These are phyloP conservation scores for Acrocyrtus sp. DNA, from an alignment of 2,888 invertebrate genomes.

Conservation along the genomic window DNA sequence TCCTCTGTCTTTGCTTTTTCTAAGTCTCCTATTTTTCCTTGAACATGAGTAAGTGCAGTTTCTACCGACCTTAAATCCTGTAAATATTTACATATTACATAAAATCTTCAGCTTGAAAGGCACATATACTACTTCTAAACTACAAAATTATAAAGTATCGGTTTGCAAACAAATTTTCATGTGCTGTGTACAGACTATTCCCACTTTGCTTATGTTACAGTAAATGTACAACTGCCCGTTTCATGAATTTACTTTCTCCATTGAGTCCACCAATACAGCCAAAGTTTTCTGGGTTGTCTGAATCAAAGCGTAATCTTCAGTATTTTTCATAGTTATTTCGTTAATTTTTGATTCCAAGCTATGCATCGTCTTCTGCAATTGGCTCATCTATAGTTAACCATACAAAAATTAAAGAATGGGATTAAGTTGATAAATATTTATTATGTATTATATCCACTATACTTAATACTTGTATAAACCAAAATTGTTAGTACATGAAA, in stretches of 20 bases:
- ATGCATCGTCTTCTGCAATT: slow-evolving; percentile 52
- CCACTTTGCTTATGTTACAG: not conserved
- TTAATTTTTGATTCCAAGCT: slow-evolving; percentile 48
- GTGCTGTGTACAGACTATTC: not conserved
- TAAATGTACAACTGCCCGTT: not conserved
- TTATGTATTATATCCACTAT: no score
- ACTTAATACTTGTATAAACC: no score
- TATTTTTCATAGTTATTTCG: slow-evolving; percentile 40
- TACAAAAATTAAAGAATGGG: no score
- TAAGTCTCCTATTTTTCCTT: slow-evolving; percentile 29
- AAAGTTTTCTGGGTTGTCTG: slow-evolving; percentile 45
- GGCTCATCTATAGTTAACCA: no score
- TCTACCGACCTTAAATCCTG: slow-evolving; percentile 43
- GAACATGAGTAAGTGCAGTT: slow-evolving; percentile 26
- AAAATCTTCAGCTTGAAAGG: no score
- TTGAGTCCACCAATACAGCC: slow-evolving; percentile 34
- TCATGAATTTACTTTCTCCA: slow-evolving; percentile 48
- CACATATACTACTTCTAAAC: no score
- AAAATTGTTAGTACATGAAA: no score
- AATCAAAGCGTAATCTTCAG: slow-evolving; percentile 35
- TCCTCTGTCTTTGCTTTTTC: slow-evolving; percentile 52
- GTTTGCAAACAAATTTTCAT: not conserved
- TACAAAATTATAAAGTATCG: not conserved
- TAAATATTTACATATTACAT: no score
- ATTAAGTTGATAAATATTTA: no score